Percentiles rank a stretch among this genome's conserved stretches.
Conservation (phyloP, 1,140 invertebrate species). For the Drosophila kohkoa region DNA sequence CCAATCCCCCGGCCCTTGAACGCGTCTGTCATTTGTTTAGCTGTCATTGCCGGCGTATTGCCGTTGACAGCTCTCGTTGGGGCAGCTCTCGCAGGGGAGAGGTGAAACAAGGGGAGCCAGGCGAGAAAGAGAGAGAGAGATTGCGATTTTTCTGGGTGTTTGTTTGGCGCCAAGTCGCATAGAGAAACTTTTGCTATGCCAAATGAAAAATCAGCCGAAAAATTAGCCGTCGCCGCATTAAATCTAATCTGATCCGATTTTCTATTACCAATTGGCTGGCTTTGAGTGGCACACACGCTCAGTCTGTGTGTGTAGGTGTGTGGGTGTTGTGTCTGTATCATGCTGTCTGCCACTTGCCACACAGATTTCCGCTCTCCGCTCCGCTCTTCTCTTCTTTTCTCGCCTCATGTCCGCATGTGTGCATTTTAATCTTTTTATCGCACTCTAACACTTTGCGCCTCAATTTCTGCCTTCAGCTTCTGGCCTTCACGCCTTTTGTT, state of each 20-base stretch:
- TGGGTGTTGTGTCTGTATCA: slow-evolving; percentile 20
- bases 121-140: neutral
- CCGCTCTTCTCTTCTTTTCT: neutral
- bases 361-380: neutral
- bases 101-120: neutral
- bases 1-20: slow-evolving; percentile 36
- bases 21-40: slow-evolving; percentile 80
- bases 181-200: slow-evolving; percentile 39
- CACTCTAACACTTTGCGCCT: slow-evolving; percentile 72
- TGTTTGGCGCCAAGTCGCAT: slow-evolving; percentile 34
- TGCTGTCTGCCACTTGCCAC: neutral
- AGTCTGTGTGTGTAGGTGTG: neutral
- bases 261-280: slow-evolving; percentile 73
- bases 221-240: slow-evolving; percentile 79
- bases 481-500: slow-evolving; percentile 72
- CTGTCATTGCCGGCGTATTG: slow-evolving; percentile 79
- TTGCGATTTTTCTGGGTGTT: slow-evolving; percentile 8
- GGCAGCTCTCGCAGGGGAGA: neutral
- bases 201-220: slow-evolving; percentile 72
- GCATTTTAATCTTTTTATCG: slow-evolving; percentile 82
- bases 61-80: slow-evolving; percentile 64
- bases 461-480: slow-evolving; percentile 41
- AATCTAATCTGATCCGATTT: slow-evolving; percentile 83
- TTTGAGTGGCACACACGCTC: slow-evolving; percentile 7
- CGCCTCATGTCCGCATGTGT: slow-evolving; percentile 37